Evolutionary conservation across 2,113 vertebrate species (phyloP).

Genomic region (Pycnonotus jocosus): DNA sequence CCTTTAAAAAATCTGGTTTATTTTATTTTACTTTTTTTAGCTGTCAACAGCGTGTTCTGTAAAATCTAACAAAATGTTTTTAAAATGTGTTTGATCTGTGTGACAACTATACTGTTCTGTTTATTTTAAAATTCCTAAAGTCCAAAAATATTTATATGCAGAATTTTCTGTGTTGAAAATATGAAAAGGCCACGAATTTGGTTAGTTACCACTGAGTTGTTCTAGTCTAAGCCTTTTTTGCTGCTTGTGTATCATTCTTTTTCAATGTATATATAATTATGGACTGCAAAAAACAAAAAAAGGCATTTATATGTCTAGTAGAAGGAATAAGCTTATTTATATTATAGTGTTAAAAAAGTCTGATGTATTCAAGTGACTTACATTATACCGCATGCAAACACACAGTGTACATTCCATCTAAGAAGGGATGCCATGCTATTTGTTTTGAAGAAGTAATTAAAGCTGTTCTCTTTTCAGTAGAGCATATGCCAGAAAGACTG

Average conservation of each 20-base stretch:
- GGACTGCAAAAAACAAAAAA: constrained; percentile 58
- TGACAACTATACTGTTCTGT: constrained; percentile 47
- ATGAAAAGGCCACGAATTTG: constrained; percentile 44
- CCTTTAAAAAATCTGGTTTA: constrained; percentile 1
- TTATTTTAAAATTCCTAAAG: constrained; percentile 60
- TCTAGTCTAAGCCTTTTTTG: constrained; percentile 66
- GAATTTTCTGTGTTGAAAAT: constrained; percentile 52
- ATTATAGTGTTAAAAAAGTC: constrained; percentile 59
- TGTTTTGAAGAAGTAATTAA: neutral
- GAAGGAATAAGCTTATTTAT: constrained; percentile 75
- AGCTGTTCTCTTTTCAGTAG: neutral
- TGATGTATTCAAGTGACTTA: constrained; percentile 65
- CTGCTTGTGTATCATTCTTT: constrained; percentile 66
- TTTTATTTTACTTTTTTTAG: constrained; percentile 21
- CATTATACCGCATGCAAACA: constrained; percentile 62
- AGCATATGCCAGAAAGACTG: neutral
- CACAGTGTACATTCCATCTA: constrained; percentile 38
- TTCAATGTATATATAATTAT: constrained; percentile 68
- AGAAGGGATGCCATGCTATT: constrained; percentile 36
- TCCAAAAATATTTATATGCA: constrained; percentile 63
- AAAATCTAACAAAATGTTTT: constrained; percentile 46
- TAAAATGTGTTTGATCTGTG: constrained; percentile 49
- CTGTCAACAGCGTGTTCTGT: constrained; percentile 13
- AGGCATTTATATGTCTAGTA: constrained; percentile 66
- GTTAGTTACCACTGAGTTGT: constrained; percentile 72